Evolutionary conservation across 2,888 invertebrate species (phyloP).

Genomic region (Platypus cylindrus): DNA sequence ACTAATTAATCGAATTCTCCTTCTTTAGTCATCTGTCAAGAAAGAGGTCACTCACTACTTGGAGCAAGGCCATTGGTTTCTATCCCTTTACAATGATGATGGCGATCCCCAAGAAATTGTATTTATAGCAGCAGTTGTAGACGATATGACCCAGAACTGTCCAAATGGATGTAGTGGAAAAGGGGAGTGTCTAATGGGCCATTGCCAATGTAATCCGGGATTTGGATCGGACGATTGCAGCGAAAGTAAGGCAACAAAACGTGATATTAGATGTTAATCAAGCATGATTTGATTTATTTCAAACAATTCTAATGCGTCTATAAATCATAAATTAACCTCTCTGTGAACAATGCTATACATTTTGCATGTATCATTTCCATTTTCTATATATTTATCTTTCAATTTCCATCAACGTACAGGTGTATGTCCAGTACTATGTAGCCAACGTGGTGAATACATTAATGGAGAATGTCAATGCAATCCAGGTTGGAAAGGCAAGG

Average conservation of each 20-base stretch:
- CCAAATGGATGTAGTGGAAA: constrained; percentile 94
- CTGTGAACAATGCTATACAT: too few species aligned
- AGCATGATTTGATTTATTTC: too few species aligned
- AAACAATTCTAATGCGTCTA: too few species aligned
- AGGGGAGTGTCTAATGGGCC: constrained; percentile 89
- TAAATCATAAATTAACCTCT: too few species aligned
- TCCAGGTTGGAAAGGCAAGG: constrained; percentile 96
- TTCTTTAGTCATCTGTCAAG: constrained; percentile 62
- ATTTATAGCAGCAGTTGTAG: constrained; percentile 71
- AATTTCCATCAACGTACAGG: constrained; percentile 37
- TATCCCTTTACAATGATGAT: constrained; percentile 92
- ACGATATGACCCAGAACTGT: constrained; percentile 90
- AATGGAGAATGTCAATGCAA: constrained; percentile 96
- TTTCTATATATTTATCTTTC: constrained; percentile 11
- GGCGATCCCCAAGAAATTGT: constrained; percentile 80
- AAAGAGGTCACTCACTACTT: constrained; percentile 90
- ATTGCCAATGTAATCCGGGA: constrained; percentile 92
- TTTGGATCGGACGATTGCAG: constrained; percentile 95
- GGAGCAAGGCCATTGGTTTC: constrained; percentile 94
- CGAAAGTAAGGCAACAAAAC: constrained; percentile 56
- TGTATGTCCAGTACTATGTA: constrained; percentile 93
- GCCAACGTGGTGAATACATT: constrained; percentile 91
- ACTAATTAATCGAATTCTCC: constrained; percentile 4
- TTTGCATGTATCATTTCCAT: too few species aligned
- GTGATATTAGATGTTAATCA: too few species aligned